A percentile compares a stretch with the other conserved stretches of the same genome.
These are phyloP conservation scores for Sisor rabdophorus DNA, from an alignment of 2,113 vertebrate species.

Conservation along the genomic window DNA sequence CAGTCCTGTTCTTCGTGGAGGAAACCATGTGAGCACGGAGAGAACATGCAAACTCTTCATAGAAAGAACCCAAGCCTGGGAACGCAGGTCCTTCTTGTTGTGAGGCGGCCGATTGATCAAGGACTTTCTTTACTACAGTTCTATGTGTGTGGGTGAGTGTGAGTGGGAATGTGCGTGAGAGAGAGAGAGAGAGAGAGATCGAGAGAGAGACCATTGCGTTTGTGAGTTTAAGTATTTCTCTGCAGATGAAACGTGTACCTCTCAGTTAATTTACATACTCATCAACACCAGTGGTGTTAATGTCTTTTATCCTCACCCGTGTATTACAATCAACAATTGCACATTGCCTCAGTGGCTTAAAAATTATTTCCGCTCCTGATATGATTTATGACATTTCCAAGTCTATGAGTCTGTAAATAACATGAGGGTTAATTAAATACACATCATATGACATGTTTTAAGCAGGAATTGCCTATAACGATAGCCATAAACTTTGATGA, in stretches of 20 bases:
- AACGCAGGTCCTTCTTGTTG: not conserved
- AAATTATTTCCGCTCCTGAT: too few relatives aligned
- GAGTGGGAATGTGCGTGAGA: not conserved
- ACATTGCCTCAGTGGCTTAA: not conserved
- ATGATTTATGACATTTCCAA: not conserved
- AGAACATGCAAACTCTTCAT: not conserved
- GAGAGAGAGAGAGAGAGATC: not conserved
- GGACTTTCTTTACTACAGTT: constrained; percentile 14
- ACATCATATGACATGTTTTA: not conserved
- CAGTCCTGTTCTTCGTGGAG: too few relatives aligned
- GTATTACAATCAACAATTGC: not conserved
- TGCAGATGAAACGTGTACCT: not conserved
- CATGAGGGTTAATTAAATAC: not conserved
- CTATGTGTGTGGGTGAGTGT: not conserved
- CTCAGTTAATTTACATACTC: not conserved
- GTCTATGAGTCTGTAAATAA: not conserved
- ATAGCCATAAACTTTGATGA: not conserved
- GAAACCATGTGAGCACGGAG: not conserved
- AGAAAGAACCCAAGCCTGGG: not conserved
- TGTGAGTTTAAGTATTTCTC: not conserved
- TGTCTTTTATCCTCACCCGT: not conserved
- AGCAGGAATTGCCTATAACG: not conserved
- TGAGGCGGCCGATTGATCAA: not conserved
- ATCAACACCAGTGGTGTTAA: not conserved
- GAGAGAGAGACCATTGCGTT: not conserved